Conservation (phyloP, 2,113 vertebrate species). For the Onychostoma macrolepis region DNA sequence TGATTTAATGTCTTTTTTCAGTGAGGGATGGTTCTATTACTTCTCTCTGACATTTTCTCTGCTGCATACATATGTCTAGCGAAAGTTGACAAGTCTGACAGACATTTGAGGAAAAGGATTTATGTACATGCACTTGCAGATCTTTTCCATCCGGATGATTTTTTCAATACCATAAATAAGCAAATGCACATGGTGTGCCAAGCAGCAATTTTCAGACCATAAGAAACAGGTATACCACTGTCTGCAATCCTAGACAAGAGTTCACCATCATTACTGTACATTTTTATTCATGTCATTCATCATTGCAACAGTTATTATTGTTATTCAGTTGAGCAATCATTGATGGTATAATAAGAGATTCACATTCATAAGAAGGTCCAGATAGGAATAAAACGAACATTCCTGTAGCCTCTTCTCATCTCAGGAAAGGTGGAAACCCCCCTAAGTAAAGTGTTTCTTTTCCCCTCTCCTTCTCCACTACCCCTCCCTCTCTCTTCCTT, state of each 20-base stretch:
- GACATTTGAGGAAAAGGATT: background rate
- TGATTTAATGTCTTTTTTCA: background rate
- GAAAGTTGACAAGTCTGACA: background rate
- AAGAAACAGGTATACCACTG: background rate
- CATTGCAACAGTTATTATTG: background rate
- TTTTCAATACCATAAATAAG: background rate
- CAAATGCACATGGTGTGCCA: background rate
- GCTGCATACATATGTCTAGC: too few relatives aligned
- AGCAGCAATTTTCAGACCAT: background rate
- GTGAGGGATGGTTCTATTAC: background rate
- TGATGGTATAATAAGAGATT: background rate
- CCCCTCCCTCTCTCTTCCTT: constrained; percentile 32
- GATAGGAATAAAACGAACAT: constrained; percentile 3
- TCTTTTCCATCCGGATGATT: background rate
- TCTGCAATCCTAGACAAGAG: background rate
- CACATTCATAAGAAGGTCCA: background rate
- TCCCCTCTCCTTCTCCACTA: background rate
- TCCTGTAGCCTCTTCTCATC: background rate
- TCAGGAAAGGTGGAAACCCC: constrained; percentile 36
- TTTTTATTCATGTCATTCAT: background rate
- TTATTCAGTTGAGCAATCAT: background rate
- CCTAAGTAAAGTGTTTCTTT: constrained; percentile 27
- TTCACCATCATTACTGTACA: background rate
- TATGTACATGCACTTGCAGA: constrained; percentile 5
- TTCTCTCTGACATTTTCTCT: background rate